Conservation (phyloP, 1,140 invertebrate genomes). For the Zaprionus capensis region DNA sequence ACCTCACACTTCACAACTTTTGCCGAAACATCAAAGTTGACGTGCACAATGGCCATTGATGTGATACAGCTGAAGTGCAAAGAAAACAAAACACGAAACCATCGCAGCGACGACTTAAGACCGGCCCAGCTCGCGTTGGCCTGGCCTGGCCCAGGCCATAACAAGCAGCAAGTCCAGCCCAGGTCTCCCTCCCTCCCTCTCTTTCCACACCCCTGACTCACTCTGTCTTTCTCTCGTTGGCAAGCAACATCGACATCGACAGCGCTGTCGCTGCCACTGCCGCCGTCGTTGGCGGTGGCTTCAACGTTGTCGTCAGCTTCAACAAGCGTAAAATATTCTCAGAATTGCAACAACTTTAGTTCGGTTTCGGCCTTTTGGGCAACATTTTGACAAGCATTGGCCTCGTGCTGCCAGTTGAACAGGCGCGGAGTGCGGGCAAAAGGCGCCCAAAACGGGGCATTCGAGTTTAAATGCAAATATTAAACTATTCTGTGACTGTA, state of each 20-base stretch:
- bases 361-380: constrained; percentile 65
- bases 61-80: constrained; percentile 82
- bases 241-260: constrained; percentile 26
- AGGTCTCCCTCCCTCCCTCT: not conserved
- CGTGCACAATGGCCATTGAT: constrained; percentile 83
- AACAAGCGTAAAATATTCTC: constrained; percentile 82
- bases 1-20: constrained; percentile 83
- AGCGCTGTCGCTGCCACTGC: constrained; percentile 5
- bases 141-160: constrained; percentile 15
- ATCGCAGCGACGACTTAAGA: constrained; percentile 32
- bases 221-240: not conserved
- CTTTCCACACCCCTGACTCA: not conserved
- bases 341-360: constrained; percentile 79
- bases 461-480: not conserved
- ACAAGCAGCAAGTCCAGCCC: constrained; percentile 25
- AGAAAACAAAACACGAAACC: constrained; percentile 82
- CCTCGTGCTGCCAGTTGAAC: constrained; percentile 23
- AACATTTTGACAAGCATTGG: constrained; percentile 54
- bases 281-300: constrained; percentile 71
- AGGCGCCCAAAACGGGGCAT: constrained; percentile 45
- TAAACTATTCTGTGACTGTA: not conserved
- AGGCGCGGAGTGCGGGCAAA: constrained; percentile 38
- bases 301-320: constrained; percentile 71
- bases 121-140: constrained; percentile 2
- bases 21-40: constrained; percentile 83